Evolutionary conservation across 2,113 vertebrate species (phyloP).

Genomic region (Tichodroma muraria): DNA sequence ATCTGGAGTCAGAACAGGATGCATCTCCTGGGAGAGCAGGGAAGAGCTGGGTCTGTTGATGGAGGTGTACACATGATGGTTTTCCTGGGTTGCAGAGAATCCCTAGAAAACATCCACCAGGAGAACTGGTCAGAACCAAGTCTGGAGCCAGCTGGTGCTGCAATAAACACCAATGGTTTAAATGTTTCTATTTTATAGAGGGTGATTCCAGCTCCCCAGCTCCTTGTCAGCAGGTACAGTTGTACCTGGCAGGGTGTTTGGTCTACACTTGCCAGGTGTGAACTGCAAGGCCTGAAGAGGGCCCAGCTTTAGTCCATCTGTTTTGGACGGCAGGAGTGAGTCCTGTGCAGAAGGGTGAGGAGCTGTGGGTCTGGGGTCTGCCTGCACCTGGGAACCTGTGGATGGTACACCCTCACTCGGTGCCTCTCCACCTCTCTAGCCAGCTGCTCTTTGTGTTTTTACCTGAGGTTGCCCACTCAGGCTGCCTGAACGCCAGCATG

Average conservation of each 20-base stretch:
- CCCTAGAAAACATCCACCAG: background rate
- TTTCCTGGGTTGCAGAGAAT: background rate
- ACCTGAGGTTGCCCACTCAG: background rate
- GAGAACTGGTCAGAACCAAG: background rate
- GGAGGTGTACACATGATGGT: background rate
- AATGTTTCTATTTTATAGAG: background rate
- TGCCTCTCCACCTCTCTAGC: background rate
- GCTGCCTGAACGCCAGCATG: accelerated
- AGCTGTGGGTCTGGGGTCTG: background rate
- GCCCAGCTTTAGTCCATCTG: background rate
- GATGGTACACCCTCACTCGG: accelerated
- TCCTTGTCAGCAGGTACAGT: background rate
- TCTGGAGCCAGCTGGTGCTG: background rate
- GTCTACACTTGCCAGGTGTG: background rate
- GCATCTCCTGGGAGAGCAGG: accelerated
- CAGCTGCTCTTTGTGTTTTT: background rate
- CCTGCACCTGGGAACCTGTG: background rate
- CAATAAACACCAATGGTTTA: background rate
- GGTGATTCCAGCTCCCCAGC: background rate
- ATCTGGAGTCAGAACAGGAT: background rate
- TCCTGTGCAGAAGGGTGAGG: background rate
- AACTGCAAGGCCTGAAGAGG: background rate
- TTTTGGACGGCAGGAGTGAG: background rate
- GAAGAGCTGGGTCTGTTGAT: background rate
- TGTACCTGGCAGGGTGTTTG: background rate